These are phyloP conservation scores for Lasioglossum figueresi DNA, from an alignment of 2,888 invertebrate genomes.

Conservation along the genomic window DNA sequence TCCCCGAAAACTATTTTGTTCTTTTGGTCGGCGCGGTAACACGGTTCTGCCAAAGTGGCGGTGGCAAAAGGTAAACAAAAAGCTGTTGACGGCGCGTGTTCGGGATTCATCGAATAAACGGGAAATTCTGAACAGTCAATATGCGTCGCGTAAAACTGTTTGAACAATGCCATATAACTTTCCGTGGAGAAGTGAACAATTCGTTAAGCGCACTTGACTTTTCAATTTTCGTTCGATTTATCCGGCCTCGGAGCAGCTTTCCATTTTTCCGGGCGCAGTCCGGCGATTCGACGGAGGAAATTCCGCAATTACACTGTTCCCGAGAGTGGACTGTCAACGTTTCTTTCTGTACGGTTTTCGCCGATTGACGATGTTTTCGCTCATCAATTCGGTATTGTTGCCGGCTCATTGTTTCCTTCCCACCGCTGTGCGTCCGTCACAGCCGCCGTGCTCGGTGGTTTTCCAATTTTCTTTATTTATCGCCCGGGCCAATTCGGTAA, in stretches of 20 bases:
- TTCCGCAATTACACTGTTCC: slow-evolving; percentile 42
- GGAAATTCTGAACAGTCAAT: neutral
- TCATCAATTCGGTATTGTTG: slow-evolving; percentile 51
- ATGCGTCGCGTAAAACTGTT: neutral
- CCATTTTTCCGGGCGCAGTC: slow-evolving; percentile 24
- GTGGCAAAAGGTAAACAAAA: neutral
- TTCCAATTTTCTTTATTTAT: slow-evolving; percentile 54
- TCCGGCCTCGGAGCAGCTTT: neutral
- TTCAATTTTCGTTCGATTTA: slow-evolving; percentile 17
- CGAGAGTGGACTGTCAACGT: slow-evolving; percentile 30
- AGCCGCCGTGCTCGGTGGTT: slow-evolving; percentile 32
- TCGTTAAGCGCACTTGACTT: slow-evolving; percentile 8
- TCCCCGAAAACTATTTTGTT: neutral
- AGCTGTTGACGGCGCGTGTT: neutral
- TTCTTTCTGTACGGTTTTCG: slow-evolving; percentile 15
- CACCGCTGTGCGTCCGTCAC: slow-evolving; percentile 30
- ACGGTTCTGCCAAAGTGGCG: neutral
- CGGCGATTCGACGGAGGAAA: slow-evolving; percentile 21
- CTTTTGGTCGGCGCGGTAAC: neutral
- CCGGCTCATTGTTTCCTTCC: slow-evolving; percentile 30
- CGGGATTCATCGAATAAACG: slow-evolving; percentile 6
- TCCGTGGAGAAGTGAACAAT: neutral
- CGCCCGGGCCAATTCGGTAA: slow-evolving; percentile 24
- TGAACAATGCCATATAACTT: slow-evolving; percentile 14
- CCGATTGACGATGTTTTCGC: slow-evolving; percentile 20